Percentiles rank a stretch among this genome's conserved stretches.
phyloP scores from a whole-genome alignment of 2,888 invertebrate genomes.

The Bembecia ichneumoniformis region DNA sequence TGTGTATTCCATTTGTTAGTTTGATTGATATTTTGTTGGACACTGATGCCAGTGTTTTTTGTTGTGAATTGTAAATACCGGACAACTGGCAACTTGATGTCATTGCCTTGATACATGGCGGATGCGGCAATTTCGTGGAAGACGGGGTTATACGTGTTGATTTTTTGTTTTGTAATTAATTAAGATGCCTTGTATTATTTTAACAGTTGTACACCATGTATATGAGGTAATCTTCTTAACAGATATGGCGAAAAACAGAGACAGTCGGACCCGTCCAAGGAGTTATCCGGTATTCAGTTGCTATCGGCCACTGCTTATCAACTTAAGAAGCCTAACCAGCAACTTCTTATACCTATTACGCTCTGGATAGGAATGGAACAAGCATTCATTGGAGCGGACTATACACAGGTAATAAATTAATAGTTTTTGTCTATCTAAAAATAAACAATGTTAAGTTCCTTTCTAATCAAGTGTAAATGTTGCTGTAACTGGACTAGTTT shows the following conservation, averaged over 20 bases:
- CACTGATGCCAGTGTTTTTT: conserved; percentile 12
- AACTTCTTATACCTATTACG: conserved; percentile 94
- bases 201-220: too few relatives aligned
- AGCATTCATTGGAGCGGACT: conserved; percentile 94
- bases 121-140: neutral
- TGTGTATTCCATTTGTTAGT: conserved; percentile 13
- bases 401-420: conserved; percentile 78
- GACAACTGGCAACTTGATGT: conserved; percentile 1
- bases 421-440: neutral
- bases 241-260: conserved; percentile 91
- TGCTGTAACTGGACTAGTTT: too few relatives aligned
- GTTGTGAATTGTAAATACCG: conserved; percentile 11
- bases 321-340: conserved; percentile 91
- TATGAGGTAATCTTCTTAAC: conserved; percentile 10
- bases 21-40: conserved; percentile 14
- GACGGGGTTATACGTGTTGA: too few relatives aligned
- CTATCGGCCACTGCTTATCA: conserved; percentile 92
- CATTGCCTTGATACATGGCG: neutral
- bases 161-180: too few relatives aligned
- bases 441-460: too few relatives aligned
- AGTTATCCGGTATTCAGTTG: conserved; percentile 83
- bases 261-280: conserved; percentile 79
- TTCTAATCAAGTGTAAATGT: too few relatives aligned
- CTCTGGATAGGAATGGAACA: conserved; percentile 98
- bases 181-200: too few relatives aligned